phyloP scores from a whole-genome alignment of 2,888 invertebrate species.

The Drosophila flavopinicola region DNA sequence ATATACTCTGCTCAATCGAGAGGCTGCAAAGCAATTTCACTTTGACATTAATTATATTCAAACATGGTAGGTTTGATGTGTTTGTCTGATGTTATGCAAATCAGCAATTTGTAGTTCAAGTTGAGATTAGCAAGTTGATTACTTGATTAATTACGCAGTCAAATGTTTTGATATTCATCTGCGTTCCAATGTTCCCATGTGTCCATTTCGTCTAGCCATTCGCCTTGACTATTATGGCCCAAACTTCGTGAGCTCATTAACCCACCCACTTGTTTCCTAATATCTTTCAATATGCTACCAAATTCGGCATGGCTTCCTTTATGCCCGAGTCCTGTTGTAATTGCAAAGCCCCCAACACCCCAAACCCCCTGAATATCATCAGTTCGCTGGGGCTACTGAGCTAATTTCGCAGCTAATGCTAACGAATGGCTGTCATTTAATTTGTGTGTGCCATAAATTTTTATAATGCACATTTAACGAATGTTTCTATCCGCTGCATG shows the following conservation, averaged over 20 bases:
- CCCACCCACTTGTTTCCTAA: slow-evolving; percentile 12
- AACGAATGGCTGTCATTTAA: slow-evolving; percentile 74
- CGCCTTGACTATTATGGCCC: slow-evolving; percentile 13
- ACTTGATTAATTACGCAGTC: slow-evolving; percentile 36
- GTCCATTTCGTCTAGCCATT: slow-evolving; percentile 1
- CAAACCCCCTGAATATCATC: slow-evolving; percentile 9
- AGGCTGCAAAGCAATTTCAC: not conserved
- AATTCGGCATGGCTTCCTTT: slow-evolving; percentile 8
- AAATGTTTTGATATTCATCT: slow-evolving; percentile 22
- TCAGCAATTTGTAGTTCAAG: not conserved
- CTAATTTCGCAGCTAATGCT: slow-evolving; percentile 68
- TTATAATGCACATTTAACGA: slow-evolving; percentile 56
- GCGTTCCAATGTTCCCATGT: slow-evolving; percentile 2
- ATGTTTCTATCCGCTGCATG: slow-evolving; percentile 33
- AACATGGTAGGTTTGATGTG: not conserved
- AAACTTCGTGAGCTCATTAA: slow-evolving; percentile 43
- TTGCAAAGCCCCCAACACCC: not conserved
- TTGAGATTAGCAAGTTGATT: slow-evolving; percentile 23
- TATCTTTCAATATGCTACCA: slow-evolving; percentile 32
- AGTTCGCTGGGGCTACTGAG: slow-evolving; percentile 20
- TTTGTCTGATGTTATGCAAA: slow-evolving; percentile 12
- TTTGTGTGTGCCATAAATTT: slow-evolving; percentile 72
- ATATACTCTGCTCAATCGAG: too few relatives aligned
- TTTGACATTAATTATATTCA: slow-evolving; percentile 1
- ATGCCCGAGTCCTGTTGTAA: slow-evolving; percentile 8